Evolutionary conservation across 2,888 invertebrate genomes (phyloP).

Genomic region (Dryobotodes eremita): DNA sequence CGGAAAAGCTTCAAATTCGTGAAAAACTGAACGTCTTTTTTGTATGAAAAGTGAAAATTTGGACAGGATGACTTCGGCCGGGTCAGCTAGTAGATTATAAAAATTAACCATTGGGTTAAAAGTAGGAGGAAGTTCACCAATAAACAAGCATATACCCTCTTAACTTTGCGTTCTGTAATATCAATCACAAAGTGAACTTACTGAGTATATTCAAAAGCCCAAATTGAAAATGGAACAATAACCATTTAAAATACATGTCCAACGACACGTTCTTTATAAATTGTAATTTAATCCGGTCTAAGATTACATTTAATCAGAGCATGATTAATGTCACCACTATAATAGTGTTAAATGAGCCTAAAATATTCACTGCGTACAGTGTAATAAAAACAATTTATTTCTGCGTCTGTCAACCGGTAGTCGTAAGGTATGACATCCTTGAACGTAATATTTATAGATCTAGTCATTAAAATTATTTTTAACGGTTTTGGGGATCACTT

Average conservation of each 20-base stretch:
- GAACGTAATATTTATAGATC: constrained; percentile 61
- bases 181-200: not conserved
- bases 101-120: not conserved
- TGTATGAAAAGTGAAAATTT: not conserved
- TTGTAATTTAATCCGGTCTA: not conserved
- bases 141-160: not conserved
- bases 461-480: constrained; percentile 37
- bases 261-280: not conserved
- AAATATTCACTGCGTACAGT: constrained; percentile 8
- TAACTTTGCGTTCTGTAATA: not conserved
- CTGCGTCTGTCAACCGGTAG: constrained; percentile 38
- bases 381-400: constrained; percentile 22
- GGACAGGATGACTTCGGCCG: not conserved
- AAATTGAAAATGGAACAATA: not conserved
- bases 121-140: not conserved
- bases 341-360: not conserved
- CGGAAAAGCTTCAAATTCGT: not conserved
- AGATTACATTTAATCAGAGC: constrained; percentile 1
- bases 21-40: not conserved
- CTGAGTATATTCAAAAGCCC: not conserved
- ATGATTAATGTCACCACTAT: not conserved
- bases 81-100: not conserved
- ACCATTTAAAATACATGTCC: not conserved
- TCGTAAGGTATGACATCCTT: constrained; percentile 54
- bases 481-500: constrained; percentile 24